These are phyloP conservation scores for Lasius fuliginosus DNA, from an alignment of 2,888 invertebrate genomes.

Conservation along the genomic window DNA sequence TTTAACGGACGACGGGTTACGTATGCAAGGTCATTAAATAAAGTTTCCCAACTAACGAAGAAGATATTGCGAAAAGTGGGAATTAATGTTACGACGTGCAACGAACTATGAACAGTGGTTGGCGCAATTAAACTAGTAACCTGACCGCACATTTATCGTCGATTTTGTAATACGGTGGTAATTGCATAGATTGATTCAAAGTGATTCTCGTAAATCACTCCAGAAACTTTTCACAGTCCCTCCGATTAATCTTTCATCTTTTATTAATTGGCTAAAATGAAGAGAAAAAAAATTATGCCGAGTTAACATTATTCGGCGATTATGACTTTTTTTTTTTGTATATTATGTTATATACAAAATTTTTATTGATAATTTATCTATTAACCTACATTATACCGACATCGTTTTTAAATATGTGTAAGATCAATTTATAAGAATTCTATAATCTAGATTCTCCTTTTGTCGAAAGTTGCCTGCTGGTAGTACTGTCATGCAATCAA, in stretches of 20 bases:
- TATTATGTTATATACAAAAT: conserved; percentile 2
- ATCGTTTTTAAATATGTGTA: too few species aligned
- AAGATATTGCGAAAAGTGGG: background rate
- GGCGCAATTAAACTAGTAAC: conserved; percentile 8
- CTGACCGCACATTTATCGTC: background rate
- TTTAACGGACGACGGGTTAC: background rate
- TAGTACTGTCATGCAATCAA: conserved; percentile 24
- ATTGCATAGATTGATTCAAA: conserved; percentile 12
- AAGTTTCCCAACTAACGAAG: conserved; percentile 1
- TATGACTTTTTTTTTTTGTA: background rate
- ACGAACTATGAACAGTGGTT: background rate
- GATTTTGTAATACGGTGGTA: conserved; percentile 5
- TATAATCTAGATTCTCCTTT: background rate
- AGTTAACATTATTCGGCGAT: background rate
- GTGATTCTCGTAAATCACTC: background rate
- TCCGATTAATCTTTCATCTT: background rate
- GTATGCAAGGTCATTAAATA: background rate
- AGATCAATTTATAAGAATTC: background rate
- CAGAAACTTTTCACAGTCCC: background rate
- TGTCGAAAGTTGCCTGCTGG: background rate
- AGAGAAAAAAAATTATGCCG: background rate
- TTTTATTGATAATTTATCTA: background rate
- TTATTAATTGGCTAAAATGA: background rate
- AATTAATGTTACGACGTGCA: background rate
- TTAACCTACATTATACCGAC: background rate